Conservation (phyloP, 2,888 invertebrate genomes). For the Cerastis rubricosa region DNA sequence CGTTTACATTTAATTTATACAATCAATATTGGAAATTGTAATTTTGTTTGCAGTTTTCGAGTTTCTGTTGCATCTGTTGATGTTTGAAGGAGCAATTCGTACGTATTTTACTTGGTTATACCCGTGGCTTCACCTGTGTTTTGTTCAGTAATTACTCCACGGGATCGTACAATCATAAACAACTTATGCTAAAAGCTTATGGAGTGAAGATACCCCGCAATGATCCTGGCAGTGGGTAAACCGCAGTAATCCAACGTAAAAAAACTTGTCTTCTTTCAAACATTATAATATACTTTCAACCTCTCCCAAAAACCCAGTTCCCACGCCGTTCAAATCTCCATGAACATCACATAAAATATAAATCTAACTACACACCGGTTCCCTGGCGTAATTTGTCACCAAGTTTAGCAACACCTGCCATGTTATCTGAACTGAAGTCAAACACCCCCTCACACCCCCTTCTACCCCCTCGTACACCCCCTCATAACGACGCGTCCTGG, state of each 20-base stretch:
- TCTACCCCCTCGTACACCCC: constrained; percentile 5
- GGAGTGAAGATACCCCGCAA: background rate
- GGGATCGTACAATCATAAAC: no score
- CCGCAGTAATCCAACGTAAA: background rate
- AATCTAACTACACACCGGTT: constrained; percentile 55
- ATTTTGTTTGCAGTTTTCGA: constrained; percentile 22
- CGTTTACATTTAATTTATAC: constrained; percentile 34
- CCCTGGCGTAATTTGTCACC: constrained; percentile 68
- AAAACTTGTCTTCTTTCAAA: background rate
- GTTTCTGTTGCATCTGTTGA: constrained; percentile 28
- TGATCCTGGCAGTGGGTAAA: no score
- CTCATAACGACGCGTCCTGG: constrained; percentile 60
- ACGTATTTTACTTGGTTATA: no score
- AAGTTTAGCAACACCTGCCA: constrained; percentile 68
- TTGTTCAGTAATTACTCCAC: no score
- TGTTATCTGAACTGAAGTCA: constrained; percentile 68
- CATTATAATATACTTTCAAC: background rate
- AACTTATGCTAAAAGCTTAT: background rate
- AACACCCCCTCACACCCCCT: constrained; percentile 43
- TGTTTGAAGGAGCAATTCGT: background rate
- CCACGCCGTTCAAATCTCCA: constrained; percentile 32
- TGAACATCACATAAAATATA: constrained; percentile 47
- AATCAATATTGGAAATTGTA: constrained; percentile 38
- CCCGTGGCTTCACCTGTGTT: no score
- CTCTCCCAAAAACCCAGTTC: background rate